Evolutionary conservation across 2,888 invertebrate genomes (phyloP), one percentile per base, ranked within the genome.

Genomic region (Choristoneura rosaceana): DNA sequence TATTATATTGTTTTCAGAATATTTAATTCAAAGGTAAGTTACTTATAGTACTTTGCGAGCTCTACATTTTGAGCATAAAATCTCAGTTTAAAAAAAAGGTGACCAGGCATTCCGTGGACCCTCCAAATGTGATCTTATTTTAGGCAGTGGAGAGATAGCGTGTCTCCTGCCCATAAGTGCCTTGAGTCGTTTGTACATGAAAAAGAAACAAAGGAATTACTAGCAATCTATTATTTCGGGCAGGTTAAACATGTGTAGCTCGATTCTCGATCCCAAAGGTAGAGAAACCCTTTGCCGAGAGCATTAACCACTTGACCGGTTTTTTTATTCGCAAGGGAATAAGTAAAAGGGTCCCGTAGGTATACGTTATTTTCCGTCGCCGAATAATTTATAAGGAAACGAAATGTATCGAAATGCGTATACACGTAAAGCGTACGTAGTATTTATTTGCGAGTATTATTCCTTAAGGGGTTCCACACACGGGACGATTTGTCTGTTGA

Each of bases 331-430:
- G 38, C 45, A 61, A 61, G 41, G 62, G 52, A 47, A 64, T 68
- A 73, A 63, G 68, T 68, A 73, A 63, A 73, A 68, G 43, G 68
- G 64, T 15, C n/a, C 50, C 50, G 33, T 68, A 69, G 71, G 63
- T 64, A 64, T 64, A 63, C 64, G 68, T 69, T 64, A 73, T 73
- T 73, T 69, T 69, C 43, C 69, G 68, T 69, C 59, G 34, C 73
- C 52, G 73, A 69, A 73, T 73, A 69, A 73, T 69, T 73, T 73
- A 69, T 69, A 68, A 64, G 64, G 73, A 58, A n/a, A 25, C 33
- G 50, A 50, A 73, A 69, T 69, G 63, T 68, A 68, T 64, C 69
- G 64, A 69, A 73, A 69, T 73, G 62, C 58, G 62, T 47, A n/a
- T n/a, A 55, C 58, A 25, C 47, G 25, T 50, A 65, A 38, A 17